Percentiles rank a stretch among this genome's conserved stretches.
Evolutionary conservation across 1,140 invertebrate genomes (phyloP).

Genomic region (Atta colombica): DNA sequence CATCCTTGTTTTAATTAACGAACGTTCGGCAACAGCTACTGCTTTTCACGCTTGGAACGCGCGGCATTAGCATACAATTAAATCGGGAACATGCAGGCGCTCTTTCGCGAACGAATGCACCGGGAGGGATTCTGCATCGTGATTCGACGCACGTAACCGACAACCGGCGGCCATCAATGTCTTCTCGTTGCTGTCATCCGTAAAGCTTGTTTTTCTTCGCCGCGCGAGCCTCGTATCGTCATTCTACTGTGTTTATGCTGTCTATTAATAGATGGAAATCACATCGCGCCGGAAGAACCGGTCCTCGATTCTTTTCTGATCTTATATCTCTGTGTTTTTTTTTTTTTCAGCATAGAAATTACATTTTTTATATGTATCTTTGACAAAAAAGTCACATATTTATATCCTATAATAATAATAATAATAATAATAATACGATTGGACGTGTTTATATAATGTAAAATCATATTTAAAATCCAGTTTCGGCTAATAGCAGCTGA

Average conservation of each 20-base stretch:
- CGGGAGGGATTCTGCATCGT: slow-evolving; percentile 33
- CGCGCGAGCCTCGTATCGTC: slow-evolving; percentile 15
- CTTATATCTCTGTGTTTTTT: background rate
- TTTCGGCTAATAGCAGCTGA: background rate
- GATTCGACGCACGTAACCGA: slow-evolving; percentile 68
- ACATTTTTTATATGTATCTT: background rate
- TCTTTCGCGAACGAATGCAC: slow-evolving; percentile 35
- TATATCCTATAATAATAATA: background rate
- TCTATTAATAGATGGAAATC: slow-evolving; percentile 72
- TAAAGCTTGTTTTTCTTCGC: slow-evolving; percentile 55
- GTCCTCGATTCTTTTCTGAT: slow-evolving; percentile 36
- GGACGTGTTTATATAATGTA: background rate
- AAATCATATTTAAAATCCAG: slow-evolving; percentile 3
- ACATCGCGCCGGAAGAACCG: slow-evolving; percentile 64
- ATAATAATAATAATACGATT: background rate
- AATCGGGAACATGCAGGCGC: slow-evolving; percentile 32
- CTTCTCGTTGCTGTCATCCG: slow-evolving; percentile 39
- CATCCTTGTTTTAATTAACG: slow-evolving; percentile 65
- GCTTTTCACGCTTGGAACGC: slow-evolving; percentile 23
- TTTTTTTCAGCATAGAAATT: background rate
- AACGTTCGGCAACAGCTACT: slow-evolving; percentile 10
- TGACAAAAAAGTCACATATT: background rate
- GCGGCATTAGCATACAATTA: slow-evolving; percentile 71
- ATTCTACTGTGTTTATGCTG: slow-evolving; percentile 57
- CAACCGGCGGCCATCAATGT: slow-evolving; percentile 44